A percentile compares a stretch with the other conserved stretches of the same genome.
phyloP scores from a whole-genome alignment of 2,797 vertebrate genomes.

The Margarornis squamiger region DNA sequence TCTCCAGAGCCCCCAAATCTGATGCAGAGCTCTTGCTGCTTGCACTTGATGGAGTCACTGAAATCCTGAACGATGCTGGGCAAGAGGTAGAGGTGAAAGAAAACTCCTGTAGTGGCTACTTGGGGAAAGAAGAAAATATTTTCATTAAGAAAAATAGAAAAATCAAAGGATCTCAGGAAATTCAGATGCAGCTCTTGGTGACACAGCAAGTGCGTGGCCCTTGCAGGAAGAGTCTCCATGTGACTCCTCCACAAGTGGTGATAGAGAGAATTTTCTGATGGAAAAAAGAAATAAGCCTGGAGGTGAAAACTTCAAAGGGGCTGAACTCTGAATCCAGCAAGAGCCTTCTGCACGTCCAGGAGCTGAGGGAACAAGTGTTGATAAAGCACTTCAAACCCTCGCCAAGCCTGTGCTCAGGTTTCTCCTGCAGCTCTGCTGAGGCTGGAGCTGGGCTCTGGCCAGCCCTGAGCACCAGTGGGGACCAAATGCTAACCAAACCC shows the following conservation, averaged over 20 bases:
- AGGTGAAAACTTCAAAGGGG: conserved; percentile 54
- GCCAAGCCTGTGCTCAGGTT: neutral
- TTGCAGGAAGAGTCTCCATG: neutral
- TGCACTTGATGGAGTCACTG: neutral
- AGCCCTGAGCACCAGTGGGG: neutral
- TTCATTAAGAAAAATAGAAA: neutral
- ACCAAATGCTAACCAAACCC: neutral
- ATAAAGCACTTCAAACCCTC: conserved; percentile 4
- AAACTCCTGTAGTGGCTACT: neutral
- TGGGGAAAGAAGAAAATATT: neutral
- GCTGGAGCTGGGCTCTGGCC: neutral
- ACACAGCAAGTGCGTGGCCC: neutral
- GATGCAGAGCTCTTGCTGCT: rapidly evolving
- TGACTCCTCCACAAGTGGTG: neutral
- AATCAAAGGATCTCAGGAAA: neutral
- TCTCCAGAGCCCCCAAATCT: neutral
- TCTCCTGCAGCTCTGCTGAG: neutral
- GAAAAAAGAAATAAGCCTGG: neutral
- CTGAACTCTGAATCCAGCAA: conserved; percentile 28
- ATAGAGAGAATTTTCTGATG: neutral
- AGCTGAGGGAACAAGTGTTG: conserved; percentile 13
- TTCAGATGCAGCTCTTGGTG: neutral
- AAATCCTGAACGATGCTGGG: neutral
- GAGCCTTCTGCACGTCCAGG: neutral
- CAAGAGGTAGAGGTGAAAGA: neutral